phyloP scores from a whole-genome alignment of 2,113 vertebrate species.

The Morone chrysops region DNA sequence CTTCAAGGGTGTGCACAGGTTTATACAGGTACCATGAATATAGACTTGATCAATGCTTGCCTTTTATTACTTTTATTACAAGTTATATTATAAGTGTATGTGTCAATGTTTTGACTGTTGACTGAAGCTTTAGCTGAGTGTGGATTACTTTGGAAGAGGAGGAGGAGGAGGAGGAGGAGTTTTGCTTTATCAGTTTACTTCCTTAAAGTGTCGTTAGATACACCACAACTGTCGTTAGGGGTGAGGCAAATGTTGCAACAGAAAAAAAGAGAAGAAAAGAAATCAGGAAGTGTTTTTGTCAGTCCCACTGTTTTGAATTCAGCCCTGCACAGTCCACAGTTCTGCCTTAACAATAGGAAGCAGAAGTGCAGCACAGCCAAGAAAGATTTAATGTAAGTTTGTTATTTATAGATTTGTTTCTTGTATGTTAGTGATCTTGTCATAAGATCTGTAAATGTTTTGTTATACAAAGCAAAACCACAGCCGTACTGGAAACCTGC shows the following conservation, averaged over 20 bases:
- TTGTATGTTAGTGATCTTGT: neutral
- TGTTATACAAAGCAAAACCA: too few species aligned
- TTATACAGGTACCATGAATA: neutral
- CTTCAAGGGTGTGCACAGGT: neutral
- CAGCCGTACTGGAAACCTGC: neutral
- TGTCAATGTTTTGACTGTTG: neutral
- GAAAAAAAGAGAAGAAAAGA: neutral
- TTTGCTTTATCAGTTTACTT: too few species aligned
- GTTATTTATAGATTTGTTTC: neutral
- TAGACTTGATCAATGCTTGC: neutral
- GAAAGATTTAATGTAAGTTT: neutral
- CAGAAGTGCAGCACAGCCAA: neutral
- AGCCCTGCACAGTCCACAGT: neutral
- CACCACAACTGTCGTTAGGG: neutral
- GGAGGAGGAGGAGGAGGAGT: too few species aligned
- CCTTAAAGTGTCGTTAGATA: neutral
- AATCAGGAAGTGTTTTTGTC: conserved; percentile 4
- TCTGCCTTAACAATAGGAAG: neutral
- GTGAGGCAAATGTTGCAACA: neutral
- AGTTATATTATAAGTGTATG: neutral
- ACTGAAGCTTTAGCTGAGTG: neutral
- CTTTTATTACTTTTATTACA: neutral
- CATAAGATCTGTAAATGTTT: neutral
- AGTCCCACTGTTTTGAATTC: neutral
- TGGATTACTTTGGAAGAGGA: too few species aligned